Evolutionary conservation across 2,888 invertebrate genomes (phyloP), one percentile per base, ranked within the genome.

Genomic region (Drosophila putrida): DNA sequence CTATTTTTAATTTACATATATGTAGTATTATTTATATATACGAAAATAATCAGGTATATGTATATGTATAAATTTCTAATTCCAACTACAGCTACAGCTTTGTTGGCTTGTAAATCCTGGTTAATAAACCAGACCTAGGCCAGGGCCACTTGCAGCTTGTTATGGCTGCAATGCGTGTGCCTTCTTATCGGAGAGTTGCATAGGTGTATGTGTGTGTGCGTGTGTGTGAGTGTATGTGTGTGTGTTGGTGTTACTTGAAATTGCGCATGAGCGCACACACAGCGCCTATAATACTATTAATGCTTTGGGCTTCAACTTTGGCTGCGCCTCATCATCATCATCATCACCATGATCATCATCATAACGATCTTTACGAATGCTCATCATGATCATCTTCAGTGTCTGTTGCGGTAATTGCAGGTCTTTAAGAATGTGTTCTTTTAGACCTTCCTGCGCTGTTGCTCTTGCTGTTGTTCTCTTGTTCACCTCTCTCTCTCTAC

Each of bases 391-490:
- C 54, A 63, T 50, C 38, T 39, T 38, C 57, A 64, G 62, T 71
- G 75, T 62, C 58, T 75, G 82, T 80, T 80, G 82, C 59, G 75
- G 75, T 89, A 86, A 88, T 86, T 86, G 85, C 88, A 87, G 54
- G 89, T 80, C 80, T 87, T 87, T 78, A 84, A 78, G 89, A 83
- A 88, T 86, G 81, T 83, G 82, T 82, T 80, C 78, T 82, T 77
- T 75, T 78, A 71, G 66, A 47, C 61, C 74, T 65, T 49, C 35
- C 54, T 47, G 47, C 46, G 54, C 53, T 62, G 55, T 47, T 54
- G 43, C 8, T 39, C 25, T 8, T n/a, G 36, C n/a, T 39, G 15
- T 39, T 47, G 47, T 43, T 59, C 51, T 61, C 62, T 47, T 51
- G 44, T 38, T 41, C 9, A 41, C 33, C 49, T 55, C 36, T 41